Conservation (phyloP, 2,888 invertebrate genomes). For the Lasioglossum vierecki region DNA sequence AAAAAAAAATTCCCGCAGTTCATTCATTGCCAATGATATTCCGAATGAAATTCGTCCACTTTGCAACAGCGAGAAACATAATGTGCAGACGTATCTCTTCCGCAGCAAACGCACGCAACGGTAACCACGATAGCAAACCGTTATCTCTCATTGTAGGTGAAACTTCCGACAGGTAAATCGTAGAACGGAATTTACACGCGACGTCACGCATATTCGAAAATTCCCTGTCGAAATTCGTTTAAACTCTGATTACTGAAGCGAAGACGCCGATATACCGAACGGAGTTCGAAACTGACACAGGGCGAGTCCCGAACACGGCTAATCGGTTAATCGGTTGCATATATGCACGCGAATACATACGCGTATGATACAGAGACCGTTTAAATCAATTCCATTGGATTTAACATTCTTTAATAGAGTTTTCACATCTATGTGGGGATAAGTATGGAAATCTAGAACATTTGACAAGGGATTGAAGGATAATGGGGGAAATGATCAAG, state of each 20-base stretch:
- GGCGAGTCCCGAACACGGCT: constrained; percentile 6
- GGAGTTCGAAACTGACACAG: constrained; percentile 16
- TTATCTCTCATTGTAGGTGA: constrained; percentile 4
- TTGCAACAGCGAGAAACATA: background rate
- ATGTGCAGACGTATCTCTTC: background rate
- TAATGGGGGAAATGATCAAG: no score
- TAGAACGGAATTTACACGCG: background rate
- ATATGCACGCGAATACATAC: background rate
- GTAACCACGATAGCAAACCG: background rate
- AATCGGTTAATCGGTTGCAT: background rate
- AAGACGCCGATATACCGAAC: constrained; percentile 7
- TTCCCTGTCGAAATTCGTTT: constrained; percentile 29
- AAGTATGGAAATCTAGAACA: no score
- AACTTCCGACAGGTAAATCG: background rate
- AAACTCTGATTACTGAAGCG: constrained; percentile 24
- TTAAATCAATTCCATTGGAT: background rate
- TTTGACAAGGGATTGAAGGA: no score
- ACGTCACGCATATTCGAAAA: background rate
- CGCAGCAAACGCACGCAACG: background rate
- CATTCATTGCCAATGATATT: background rate
- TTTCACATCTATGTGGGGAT: no score
- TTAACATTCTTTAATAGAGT: no score
- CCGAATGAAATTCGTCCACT: background rate
- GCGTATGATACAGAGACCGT: background rate
- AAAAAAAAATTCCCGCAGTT: no score